Conservation (phyloP, 2,888 invertebrate species). For the Volucella inanis region DNA sequence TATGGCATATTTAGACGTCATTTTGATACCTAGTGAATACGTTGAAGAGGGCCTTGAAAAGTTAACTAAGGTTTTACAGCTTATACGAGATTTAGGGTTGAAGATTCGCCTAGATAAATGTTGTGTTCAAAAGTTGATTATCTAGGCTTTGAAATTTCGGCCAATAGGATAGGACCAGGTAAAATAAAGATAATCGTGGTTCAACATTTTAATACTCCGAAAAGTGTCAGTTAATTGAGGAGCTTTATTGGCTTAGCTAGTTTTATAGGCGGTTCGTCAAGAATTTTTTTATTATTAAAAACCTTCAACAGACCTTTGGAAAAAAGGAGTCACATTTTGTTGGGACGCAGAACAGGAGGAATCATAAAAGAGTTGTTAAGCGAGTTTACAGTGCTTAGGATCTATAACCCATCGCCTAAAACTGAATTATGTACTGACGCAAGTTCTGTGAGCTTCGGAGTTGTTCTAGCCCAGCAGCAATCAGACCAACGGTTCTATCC, state of each 20-base stretch:
- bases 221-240: too few species aligned
- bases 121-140: background rate
- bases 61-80: background rate
- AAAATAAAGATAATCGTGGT: too few species aligned
- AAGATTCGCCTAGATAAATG: background rate
- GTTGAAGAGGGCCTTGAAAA: background rate
- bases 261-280: background rate
- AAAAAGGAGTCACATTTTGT: background rate
- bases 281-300: too few species aligned
- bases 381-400: background rate
- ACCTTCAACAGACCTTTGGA: too few species aligned
- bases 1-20: slow-evolving; percentile 3
- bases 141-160: too few species aligned
- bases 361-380: background rate
- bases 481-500: background rate
- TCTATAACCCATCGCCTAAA: too few species aligned
- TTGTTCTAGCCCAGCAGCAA: background rate
- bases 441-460: background rate
- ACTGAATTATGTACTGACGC: background rate
- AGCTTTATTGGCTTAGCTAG: too few species aligned
- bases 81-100: background rate
- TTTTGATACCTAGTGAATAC: background rate
- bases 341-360: background rate
- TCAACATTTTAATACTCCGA: too few species aligned
- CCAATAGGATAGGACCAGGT: too few species aligned